A percentile compares a stretch with the other conserved stretches of the same genome.
Conservation (phyloP, 2,888 invertebrate genomes). For the Syritta pipiens region DNA sequence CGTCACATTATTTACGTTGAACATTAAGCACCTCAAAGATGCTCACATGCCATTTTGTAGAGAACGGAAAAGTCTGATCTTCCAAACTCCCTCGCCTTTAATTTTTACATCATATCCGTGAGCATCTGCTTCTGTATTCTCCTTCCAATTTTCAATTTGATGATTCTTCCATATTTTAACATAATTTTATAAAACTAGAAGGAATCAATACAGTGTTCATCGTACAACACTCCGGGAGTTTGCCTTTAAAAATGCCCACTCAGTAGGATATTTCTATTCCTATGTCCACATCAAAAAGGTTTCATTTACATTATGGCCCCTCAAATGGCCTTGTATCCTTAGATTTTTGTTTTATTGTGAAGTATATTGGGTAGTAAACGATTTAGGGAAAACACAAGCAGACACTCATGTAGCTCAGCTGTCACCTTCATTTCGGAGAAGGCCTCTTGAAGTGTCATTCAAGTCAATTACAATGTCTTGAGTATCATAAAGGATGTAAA, state of each 20-base stretch:
- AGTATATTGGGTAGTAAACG: neutral
- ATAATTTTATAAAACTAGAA: conserved; percentile 11
- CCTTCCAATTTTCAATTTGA: conserved; percentile 30
- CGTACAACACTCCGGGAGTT: too few species aligned
- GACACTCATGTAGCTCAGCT: too few species aligned
- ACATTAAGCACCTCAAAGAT: conserved; percentile 22
- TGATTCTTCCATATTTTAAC: conserved; percentile 24
- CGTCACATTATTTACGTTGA: conserved; percentile 22
- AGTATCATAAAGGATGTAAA: too few species aligned
- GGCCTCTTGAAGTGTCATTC: too few species aligned
- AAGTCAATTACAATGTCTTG: too few species aligned
- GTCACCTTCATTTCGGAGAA: too few species aligned
- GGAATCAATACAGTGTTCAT: conserved; percentile 2
- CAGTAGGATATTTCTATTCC: conserved; percentile 6
- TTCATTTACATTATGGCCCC: conserved; percentile 15
- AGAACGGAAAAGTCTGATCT: too few species aligned
- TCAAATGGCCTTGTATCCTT: neutral
- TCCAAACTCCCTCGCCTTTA: neutral
- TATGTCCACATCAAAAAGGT: conserved; percentile 20
- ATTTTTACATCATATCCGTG: neutral
- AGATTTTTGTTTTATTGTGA: neutral
- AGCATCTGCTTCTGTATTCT: conserved; percentile 7
- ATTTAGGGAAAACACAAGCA: too few species aligned
- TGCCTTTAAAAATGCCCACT: too few species aligned
- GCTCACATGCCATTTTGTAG: conserved; percentile 11